Evolutionary conservation across 2,888 invertebrate genomes (phyloP).

Genomic region (Sturmia bella): DNA sequence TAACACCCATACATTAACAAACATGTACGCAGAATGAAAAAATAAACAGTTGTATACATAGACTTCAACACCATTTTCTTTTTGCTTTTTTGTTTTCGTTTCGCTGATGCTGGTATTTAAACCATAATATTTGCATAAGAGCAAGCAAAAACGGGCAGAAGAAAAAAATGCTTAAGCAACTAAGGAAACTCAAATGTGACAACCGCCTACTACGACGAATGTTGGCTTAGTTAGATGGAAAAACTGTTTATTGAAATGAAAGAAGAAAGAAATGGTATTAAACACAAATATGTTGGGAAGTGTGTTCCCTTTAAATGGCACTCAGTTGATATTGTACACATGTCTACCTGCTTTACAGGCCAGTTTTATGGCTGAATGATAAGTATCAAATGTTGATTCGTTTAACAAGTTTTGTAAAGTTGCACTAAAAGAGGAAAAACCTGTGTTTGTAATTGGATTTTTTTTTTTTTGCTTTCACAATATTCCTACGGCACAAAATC

Average conservation of each 20-base stretch:
- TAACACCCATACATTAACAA: background rate
- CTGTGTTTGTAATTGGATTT: background rate
- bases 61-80: conserved; percentile 31
- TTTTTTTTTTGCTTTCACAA: conserved; percentile 7
- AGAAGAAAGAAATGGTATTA: background rate
- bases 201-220: background rate
- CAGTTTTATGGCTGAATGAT: conserved; percentile 35
- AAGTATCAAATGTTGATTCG: conserved; percentile 56
- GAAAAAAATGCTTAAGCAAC: background rate
- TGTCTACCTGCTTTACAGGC: background rate
- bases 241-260: background rate
- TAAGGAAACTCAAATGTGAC: background rate
- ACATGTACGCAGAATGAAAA: background rate
- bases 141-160: background rate
- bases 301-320: conserved; percentile 23
- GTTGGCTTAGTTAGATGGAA: background rate
- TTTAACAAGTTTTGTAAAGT: conserved; percentile 23
- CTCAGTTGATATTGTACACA: conserved; percentile 13
- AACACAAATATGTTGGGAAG: conserved; percentile 2
- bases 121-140: conserved; percentile 56
- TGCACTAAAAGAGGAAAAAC: background rate
- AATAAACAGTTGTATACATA: conserved; percentile 31
- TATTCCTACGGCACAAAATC: too few relatives aligned
- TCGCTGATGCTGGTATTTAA: conserved; percentile 21
- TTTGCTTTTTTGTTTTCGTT: background rate